These are phyloP conservation scores for Marronus borbonicus DNA, from an alignment of 2,888 invertebrate genomes.

Conservation along the genomic window DNA sequence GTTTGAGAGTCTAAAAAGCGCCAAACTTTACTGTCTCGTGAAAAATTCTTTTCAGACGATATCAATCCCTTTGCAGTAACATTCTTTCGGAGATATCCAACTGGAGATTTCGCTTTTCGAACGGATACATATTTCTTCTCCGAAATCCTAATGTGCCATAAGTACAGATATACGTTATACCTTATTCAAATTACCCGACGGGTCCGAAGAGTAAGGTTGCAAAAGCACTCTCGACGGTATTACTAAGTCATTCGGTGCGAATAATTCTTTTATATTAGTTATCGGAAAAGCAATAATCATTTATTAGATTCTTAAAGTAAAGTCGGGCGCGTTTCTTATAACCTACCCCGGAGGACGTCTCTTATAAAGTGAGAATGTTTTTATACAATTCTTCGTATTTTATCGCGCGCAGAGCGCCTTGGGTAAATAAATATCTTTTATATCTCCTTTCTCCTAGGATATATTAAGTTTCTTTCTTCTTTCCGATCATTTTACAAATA, in stretches of 20 bases:
- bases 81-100: not conserved
- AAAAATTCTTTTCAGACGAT: not conserved
- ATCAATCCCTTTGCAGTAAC: not conserved
- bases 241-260: slow-evolving; percentile 28
- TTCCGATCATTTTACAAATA: slow-evolving; percentile 45
- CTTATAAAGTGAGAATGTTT: slow-evolving; percentile 45
- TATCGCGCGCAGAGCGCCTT: slow-evolving; percentile 28
- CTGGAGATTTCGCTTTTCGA: not conserved
- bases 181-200: slow-evolving; percentile 30
- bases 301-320: slow-evolving; percentile 47
- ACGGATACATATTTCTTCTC: slow-evolving; percentile 11
- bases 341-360: slow-evolving; percentile 33
- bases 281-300: slow-evolving; percentile 47
- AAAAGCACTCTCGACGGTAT: slow-evolving; percentile 24
- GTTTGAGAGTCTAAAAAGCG: no score
- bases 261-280: slow-evolving; percentile 44
- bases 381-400: slow-evolving; percentile 39
- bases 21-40: no score
- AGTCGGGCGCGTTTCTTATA: slow-evolving; percentile 39
- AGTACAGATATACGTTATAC: slow-evolving; percentile 18
- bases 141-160: slow-evolving; percentile 28
- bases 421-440: slow-evolving; percentile 49
- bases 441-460: slow-evolving; percentile 36
- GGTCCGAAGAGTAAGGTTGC: not conserved
- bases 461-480: slow-evolving; percentile 41